These are phyloP conservation scores for Cosmopolites sordidus DNA, from an alignment of 2,888 invertebrate species.

Conservation along the genomic window DNA sequence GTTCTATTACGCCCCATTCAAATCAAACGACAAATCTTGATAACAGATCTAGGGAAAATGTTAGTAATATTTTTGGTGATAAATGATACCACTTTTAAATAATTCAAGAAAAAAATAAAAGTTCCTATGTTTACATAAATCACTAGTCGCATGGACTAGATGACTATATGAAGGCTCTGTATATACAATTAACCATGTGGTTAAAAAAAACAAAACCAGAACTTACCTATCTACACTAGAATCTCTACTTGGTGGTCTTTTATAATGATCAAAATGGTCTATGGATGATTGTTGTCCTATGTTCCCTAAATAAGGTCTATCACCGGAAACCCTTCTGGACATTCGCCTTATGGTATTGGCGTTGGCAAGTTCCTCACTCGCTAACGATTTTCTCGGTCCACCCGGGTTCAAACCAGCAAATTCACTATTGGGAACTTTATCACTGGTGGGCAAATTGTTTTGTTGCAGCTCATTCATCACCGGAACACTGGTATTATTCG, in stretches of 20 bases:
- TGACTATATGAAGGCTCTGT: no score
- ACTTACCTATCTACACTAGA: constrained; percentile 66
- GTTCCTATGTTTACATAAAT: no score
- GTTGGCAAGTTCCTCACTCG: constrained; percentile 26
- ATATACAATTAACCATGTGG: no score
- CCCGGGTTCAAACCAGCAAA: neutral
- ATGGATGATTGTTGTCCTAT: constrained; percentile 65
- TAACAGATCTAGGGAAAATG: no score
- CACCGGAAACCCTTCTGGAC: constrained; percentile 51
- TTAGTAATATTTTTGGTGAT: no score
- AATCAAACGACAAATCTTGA: no score
- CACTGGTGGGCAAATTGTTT: neutral
- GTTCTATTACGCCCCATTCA: no score
- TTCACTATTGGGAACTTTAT: neutral
- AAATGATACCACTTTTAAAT: no score
- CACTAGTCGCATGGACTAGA: no score
- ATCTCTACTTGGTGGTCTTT: constrained; percentile 83
- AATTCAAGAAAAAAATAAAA: no score
- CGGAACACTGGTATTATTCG: constrained; percentile 29
- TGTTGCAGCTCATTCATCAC: neutral
- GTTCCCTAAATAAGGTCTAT: constrained; percentile 48
- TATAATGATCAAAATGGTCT: constrained; percentile 93
- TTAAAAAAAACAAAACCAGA: no score
- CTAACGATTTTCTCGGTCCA: constrained; percentile 30
- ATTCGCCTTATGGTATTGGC: constrained; percentile 49